Evolutionary conservation across 2,888 invertebrate genomes (phyloP), one percentile per base, ranked within the genome.

Genomic region (Apamea monoglypha): DNA sequence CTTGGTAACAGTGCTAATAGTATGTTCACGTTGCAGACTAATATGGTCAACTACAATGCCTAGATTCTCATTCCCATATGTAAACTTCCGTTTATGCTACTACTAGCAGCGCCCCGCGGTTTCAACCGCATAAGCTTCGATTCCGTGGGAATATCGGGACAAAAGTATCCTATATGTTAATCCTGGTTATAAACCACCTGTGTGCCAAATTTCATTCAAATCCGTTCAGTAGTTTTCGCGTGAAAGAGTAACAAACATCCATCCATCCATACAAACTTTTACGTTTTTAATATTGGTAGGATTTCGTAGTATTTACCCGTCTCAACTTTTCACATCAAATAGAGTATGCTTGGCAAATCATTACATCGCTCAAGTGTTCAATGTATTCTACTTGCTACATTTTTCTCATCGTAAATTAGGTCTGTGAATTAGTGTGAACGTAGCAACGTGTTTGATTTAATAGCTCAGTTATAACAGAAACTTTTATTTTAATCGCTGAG

Each of bases 401-500:
- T 74, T 68, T 80, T 87, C 74, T 83, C 76, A 87, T 83, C 61
- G 40, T 82, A 70, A 74, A 71, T 76, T 70, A 73, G 29, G 50
- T 64, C 36, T 66, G 59, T 75, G 82, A 59, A 32, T 81, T 40
- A 56, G 29, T 74, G 25, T 61, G 44, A 72, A 63, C 3, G 29
- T 36, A 44, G 61, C 67, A 44, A 47, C 66, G 76, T 47, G 16
- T 10, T 64, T 44, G 56, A 56, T 53, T 81, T 78, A 75, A 76
- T 44, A 36, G 25, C 67, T 70, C 16, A 50, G 18, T 73, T 29
- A 18, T 10, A 56, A 78, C 14, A 64, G 32, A 14, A n/a, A 71
- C 18, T 56, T 74, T 72, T 82, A 61, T 25, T 74, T 53, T 50
- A 69, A 56, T 40, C 25, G 2, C 44, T 44, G 18, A 63, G 74